A percentile compares a stretch with the other conserved stretches of the same genome.
Conservation (phyloP, 2,888 invertebrate species). For the Auanema freiburgensis region DNA sequence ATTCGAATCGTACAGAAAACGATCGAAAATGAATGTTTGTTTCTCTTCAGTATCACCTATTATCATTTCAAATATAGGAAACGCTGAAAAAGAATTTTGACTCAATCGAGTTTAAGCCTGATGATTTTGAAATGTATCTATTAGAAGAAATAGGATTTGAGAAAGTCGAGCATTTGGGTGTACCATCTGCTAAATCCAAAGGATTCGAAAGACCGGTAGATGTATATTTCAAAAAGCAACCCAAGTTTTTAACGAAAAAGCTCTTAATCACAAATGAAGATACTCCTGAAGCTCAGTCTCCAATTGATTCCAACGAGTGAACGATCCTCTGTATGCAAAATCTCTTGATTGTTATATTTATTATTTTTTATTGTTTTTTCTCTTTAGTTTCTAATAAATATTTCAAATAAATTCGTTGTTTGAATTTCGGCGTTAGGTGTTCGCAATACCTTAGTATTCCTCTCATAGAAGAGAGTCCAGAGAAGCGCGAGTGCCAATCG, state of each 20-base stretch:
- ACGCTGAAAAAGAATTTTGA: constrained; percentile 72
- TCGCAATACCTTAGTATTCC: neutral
- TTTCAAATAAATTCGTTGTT: neutral
- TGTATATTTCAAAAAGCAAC: constrained; percentile 36
- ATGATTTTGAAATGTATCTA: constrained; percentile 88
- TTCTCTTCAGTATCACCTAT: too few species aligned
- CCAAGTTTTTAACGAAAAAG: constrained; percentile 12
- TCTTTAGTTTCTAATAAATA: neutral
- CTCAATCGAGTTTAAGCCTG: constrained; percentile 82
- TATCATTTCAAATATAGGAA: too few species aligned
- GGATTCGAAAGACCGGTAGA: constrained; percentile 48
- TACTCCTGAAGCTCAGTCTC: constrained; percentile 11
- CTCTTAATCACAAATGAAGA: too few species aligned
- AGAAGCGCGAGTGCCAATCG: neutral
- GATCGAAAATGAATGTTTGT: constrained; percentile 49
- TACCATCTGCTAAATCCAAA: constrained; percentile 47
- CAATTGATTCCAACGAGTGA: constrained; percentile 4
- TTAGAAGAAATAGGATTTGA: constrained; percentile 67
- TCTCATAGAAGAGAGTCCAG: constrained; percentile 10
- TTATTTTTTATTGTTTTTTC: neutral
- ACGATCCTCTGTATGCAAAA: neutral
- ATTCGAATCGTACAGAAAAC: constrained; percentile 82
- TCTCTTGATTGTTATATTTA: neutral
- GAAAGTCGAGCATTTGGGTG: constrained; percentile 47
- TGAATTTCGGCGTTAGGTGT: neutral